phyloP scores from a whole-genome alignment of 2,888 invertebrate species.

The Coelogynopora nodosa region DNA sequence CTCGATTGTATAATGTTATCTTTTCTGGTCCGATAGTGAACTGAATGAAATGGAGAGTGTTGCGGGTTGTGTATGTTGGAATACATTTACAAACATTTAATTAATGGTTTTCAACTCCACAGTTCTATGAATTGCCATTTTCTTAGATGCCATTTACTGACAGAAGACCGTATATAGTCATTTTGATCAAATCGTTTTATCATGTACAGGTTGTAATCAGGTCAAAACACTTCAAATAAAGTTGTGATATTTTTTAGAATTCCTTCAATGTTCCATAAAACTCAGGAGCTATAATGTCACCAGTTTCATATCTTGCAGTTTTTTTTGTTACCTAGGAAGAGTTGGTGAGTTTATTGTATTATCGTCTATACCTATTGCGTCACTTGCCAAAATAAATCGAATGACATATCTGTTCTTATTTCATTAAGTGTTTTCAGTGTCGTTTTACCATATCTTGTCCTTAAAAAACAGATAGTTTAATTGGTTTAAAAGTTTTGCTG shows the following conservation, averaged over 20 bases:
- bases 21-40: too few relatives aligned
- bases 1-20: background rate
- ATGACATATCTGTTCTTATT: constrained; percentile 9
- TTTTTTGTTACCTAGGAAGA: background rate
- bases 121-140: background rate
- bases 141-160: background rate
- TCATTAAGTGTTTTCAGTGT: background rate
- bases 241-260: background rate
- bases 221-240: background rate
- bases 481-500: background rate
- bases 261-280: background rate
- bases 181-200: background rate
- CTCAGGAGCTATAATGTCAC: constrained; percentile 10
- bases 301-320: constrained; percentile 14
- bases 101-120: background rate
- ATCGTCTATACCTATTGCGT: background rate
- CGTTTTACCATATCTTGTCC: background rate
- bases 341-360: background rate
- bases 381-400: constrained; percentile 13
- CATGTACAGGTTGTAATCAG: background rate
- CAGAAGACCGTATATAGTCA: background rate
- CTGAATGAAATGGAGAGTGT: too few relatives aligned
- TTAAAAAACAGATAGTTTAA: background rate
- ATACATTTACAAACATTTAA: background rate
- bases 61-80: background rate